Base-by-base conservation (phyloP, 2,113 vertebrate species). In the Cyprinodon variegatus region DNA sequence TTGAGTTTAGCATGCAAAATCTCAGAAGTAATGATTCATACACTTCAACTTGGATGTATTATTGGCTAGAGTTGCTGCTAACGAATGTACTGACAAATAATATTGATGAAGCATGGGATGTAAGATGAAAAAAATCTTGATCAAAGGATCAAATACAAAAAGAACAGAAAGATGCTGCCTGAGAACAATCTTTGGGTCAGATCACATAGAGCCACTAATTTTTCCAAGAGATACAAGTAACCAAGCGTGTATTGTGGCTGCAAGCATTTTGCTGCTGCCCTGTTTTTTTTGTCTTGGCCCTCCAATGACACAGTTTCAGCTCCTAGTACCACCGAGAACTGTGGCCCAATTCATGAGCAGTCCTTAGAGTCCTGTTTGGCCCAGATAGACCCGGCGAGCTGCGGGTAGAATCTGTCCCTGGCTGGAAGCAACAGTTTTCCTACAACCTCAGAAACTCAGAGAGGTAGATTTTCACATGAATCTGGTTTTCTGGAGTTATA, bases 291-390 rank as follows among this genome's bases (percentile, higher is more conserved):
- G 62, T 60, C 17, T 61, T 36, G 3, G 71, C 74, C 77, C 75
- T 84, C 45, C 9, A 13, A 67, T 90, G 91, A 89, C 92, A 91
- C 86, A 89, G 39, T 86, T 93, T 86, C 78, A 76, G 68, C 83
- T 91, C 74, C 66, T 64, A 73, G 82, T 72, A 29, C 72, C 36
- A 3, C 72, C 10, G 29, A 91, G 77, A 84, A 87, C 86, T 89
- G 89, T 87, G 87, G 83, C 90, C 90, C 86, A 77, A 75, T 89
- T 92, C 89, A 82, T 68, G 70, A 53, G 61, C 43, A 29, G 74
- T 81, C 86, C 86, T 80, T 70, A 3, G 82, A 87, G 86, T 50
- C 74, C 57, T 9, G 69, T 76, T 45, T 82, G 89, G 84, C 89
- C 91, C 83, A 83, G 69, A 88, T 93, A 77, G 50, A 61, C 74